phyloP scores from a whole-genome alignment of 1,140 invertebrate genomes.

The Hyles euphorbiae region DNA sequence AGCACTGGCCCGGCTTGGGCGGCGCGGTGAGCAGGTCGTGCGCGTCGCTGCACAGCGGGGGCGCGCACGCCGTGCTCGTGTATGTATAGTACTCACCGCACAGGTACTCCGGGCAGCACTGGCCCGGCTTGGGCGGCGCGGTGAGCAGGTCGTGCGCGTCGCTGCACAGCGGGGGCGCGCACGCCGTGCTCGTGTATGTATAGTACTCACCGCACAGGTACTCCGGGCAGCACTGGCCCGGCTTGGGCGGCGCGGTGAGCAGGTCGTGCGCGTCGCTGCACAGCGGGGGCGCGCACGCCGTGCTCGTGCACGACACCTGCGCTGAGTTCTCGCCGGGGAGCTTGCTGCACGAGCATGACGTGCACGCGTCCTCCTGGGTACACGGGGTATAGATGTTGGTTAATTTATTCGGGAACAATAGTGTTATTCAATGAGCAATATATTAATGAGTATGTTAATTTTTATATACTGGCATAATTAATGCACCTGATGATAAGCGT shows the following conservation, averaged over 20 bases:
- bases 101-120: conserved; percentile 82
- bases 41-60: conserved; percentile 19
- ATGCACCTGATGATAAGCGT: no score
- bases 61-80: conserved; percentile 19
- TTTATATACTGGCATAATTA: no score
- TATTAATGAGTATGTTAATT: no score
- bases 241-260: conserved; percentile 69
- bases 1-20: conserved; percentile 84
- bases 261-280: conserved; percentile 75
- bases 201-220: conserved; percentile 78
- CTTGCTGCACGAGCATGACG: conserved; percentile 82
- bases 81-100: no score
- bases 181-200: neutral
- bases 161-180: conserved; percentile 20
- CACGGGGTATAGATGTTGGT: no score
- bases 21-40: conserved; percentile 72
- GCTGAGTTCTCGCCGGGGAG: conserved; percentile 29
- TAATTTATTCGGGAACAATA: no score
- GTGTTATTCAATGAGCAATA: no score
- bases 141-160: conserved; percentile 70
- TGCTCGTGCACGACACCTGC: conserved; percentile 76
- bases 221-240: conserved; percentile 81
- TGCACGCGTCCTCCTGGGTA: conserved; percentile 80
- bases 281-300: conserved; percentile 77
- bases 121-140: no score